Conservation (phyloP, 2,888 invertebrate genomes). For the Chymomyza caudatula region DNA sequence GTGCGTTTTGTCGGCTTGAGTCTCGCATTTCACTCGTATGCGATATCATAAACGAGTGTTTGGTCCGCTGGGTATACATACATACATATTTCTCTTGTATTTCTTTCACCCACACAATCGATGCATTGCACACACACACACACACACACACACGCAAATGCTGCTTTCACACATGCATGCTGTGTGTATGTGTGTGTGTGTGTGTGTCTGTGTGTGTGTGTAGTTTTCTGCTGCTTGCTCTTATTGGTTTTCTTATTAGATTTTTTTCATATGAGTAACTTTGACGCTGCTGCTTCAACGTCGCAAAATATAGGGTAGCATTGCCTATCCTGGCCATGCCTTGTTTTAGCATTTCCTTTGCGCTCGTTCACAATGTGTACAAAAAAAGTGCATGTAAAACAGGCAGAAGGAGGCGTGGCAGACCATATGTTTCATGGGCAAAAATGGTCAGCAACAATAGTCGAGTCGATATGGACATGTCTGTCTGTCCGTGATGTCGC, state of each 20-base stretch:
- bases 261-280: conserved; percentile 46
- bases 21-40: too few species aligned
- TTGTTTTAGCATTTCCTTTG: too few species aligned
- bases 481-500: too few species aligned
- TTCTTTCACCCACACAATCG: neutral
- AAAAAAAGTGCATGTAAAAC: conserved; percentile 6
- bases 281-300: neutral
- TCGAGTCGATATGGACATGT: too few species aligned
- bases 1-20: too few species aligned
- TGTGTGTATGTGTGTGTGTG: neutral
- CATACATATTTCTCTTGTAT: neutral
- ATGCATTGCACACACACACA: neutral
- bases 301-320: neutral
- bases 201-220: conserved; percentile 21
- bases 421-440: too few species aligned
- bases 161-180: neutral
- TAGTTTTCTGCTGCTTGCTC: conserved; percentile 45
- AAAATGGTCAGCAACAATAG: too few species aligned
- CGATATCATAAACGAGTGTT: too few species aligned
- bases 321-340: neutral
- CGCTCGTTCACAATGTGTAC: too few species aligned
- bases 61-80: too few species aligned
- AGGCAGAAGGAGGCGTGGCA: too few species aligned
- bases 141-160: neutral
- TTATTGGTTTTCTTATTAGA: conserved; percentile 63